Evolutionary conservation across 2,113 vertebrate genomes (phyloP), one percentile per base, ranked within the genome.

Genomic region (Nestor notabilis): DNA sequence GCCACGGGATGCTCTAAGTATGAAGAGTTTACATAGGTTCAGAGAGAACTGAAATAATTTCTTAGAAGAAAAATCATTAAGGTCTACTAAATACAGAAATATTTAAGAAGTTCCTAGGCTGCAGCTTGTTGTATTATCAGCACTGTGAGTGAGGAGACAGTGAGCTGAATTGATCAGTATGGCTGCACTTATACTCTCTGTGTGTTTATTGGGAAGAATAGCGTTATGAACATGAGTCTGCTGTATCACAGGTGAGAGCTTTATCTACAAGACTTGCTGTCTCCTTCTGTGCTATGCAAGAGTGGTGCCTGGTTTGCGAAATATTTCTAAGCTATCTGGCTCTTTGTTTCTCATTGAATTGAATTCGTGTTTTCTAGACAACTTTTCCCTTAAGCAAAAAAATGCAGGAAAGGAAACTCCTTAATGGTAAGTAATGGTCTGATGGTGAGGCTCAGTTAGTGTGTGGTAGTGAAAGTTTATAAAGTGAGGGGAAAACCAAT

Each of bases 331-430:
- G 68, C 21, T 77, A 5, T 33, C 7, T 0, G 0, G 3, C 44
- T 72, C 71, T 81, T 90, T 85, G 77, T 77, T 90, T 80, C 63
- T 70, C 50, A 21, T 58, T 81, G 53, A 64, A 71, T 17, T 27
- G 50, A 76, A 85, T 84, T 91, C 15, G 14, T 87, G 17, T 37
- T 94, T 82, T 87, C 65, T 28, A 60, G 43, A 68, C 43, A 82
- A 61, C 17, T 15, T 76, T 90, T 24, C 58, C 31, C 46, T 80
- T 71, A 50, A 86, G 17, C 9, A 71, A 28, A 28, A 70, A 70
- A 52, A 28, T 9, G 15, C 33, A 25, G 21, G 17, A 46, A 68
- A 53, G 49, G 53, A 81, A 90, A 52, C 28, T 65, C 20, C 3
- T 12, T 15, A 64, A 5, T 72, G 52, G 43, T 49, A 78, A 83